Evolutionary conservation across 1,140 invertebrate genomes (phyloP).

Genomic region (Gyrodactylus salaris): DNA sequence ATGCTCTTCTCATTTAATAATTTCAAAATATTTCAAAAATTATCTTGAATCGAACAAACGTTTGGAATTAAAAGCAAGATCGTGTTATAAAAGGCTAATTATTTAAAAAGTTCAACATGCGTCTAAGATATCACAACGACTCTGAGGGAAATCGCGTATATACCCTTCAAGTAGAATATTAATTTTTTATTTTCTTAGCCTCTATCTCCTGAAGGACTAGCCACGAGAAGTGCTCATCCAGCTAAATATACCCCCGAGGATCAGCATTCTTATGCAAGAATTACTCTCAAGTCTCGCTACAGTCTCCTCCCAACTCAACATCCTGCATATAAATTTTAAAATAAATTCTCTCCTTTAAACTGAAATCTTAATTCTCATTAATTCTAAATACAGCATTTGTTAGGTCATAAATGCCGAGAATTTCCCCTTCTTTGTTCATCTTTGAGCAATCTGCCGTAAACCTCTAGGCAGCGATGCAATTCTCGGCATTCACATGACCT

Average conservation of each 20-base stretch:
- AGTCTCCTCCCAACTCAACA: conserved; percentile 51
- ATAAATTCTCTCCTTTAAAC: not conserved
- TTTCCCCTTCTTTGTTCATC: too few relatives aligned
- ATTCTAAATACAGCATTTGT: too few relatives aligned
- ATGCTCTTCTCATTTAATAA: not conserved
- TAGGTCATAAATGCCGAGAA: too few relatives aligned
- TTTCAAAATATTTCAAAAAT: not conserved
- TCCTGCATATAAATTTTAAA: conserved; percentile 16
- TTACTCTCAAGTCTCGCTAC: conserved; percentile 59
- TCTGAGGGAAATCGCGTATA: not conserved
- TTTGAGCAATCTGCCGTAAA: too few relatives aligned
- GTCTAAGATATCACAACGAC: not conserved
- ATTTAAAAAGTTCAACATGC: not conserved
- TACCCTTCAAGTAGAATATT: not conserved
- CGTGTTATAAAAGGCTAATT: not conserved
- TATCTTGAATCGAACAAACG: not conserved
- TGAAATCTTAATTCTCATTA: not conserved
- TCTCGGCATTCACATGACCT: too few relatives aligned
- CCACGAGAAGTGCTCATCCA: conserved; percentile 55
- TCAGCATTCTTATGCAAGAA: conserved; percentile 54
- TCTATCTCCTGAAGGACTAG: conserved; percentile 34
- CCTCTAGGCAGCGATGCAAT: too few relatives aligned
- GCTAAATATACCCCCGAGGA: conserved; percentile 79
- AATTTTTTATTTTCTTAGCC: conserved; percentile 27
- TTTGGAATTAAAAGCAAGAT: not conserved